Base-by-base conservation (phyloP, 2,888 invertebrate genomes). In the Amblyjoppa proteus region DNA sequence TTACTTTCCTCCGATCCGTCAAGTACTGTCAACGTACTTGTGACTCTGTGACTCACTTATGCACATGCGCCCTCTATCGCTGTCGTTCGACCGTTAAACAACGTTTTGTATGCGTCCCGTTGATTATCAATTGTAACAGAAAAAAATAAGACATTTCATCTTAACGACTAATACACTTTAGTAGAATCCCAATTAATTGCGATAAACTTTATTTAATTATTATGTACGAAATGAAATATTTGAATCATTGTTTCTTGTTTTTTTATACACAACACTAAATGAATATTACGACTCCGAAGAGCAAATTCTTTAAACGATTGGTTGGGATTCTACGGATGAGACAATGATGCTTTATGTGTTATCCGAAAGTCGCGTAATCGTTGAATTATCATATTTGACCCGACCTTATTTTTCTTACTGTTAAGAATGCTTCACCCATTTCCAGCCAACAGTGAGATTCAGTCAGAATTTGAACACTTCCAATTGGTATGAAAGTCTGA, bases 331-430 rank as follows among this genome's bases (percentile, higher is more conserved):
- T 41, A 61, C 51, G 49, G 11, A 81, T 34, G 51, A 84, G 66
- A 86, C 86, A 70, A 75, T 66, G 51, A 64, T 75, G 87, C 85
- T 87, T 87, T 84, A 79, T 76, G 81, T 84, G 84, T 82, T 83
- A 49, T 66, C 73, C 74, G 34, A 75, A 66, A 78, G 38, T 11
- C 11, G 38, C 28, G 61, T 70, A 20, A 70, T 73, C 31, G n/a
- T 28, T 70, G 56, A 25, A 25, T 49, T 31, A 51, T 6, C 13
- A 58, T 13, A 58, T 28, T 58, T 28, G 28, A 58, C 13, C 58
- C 58, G 1, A 58, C 5, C 58, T 13, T 9, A 58, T 58, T 13
- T 58, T 58, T 28, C 9, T 28, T 58, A 7, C 56, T 20, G 7
- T 56, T 25, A 56, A 3, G 20, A 11, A 20, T 25, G 3, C 20